Percentiles rank a stretch among this genome's conserved stretches.
Conservation (phyloP, 2,888 invertebrate species). For the Chymomyza caudatula region DNA sequence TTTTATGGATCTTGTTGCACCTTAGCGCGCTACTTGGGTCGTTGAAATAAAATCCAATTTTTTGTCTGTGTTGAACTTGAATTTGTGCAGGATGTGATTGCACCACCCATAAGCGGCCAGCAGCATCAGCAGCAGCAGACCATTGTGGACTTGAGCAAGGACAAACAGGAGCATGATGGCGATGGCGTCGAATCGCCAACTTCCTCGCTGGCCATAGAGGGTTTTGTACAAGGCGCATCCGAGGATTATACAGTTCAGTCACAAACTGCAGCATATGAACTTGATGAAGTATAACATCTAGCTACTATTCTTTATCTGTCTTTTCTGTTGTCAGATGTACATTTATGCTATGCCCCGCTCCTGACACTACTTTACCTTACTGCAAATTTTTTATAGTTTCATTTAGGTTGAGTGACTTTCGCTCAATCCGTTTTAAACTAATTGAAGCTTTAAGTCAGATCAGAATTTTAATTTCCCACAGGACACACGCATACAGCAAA, state of each 20-base stretch:
- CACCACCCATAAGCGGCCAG: conserved; percentile 13
- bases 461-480: conserved; percentile 61
- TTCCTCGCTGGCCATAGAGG: conserved; percentile 77
- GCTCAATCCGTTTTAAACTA: not conserved
- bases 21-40: not conserved
- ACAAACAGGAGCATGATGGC: conserved; percentile 19
- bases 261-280: conserved; percentile 77
- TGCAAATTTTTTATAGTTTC: conserved; percentile 10
- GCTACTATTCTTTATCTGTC: conserved; percentile 51
- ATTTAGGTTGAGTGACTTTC: not conserved
- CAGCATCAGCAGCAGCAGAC: conserved; percentile 6
- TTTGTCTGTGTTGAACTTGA: conserved; percentile 19
- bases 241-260: conserved; percentile 79
- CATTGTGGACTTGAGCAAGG: not conserved
- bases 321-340: conserved; percentile 17
- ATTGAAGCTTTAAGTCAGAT: too few species aligned
- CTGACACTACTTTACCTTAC: conserved; percentile 10
- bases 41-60: conserved; percentile 1
- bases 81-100: conserved; percentile 58
- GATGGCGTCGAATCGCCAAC: conserved; percentile 72
- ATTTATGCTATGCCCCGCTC: not conserved
- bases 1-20: not conserved
- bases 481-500: conserved; percentile 83
- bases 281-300: conserved; percentile 67
- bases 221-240: conserved; percentile 76